Conservation (phyloP, 2,888 invertebrate species). For the Synergus japonicus region DNA sequence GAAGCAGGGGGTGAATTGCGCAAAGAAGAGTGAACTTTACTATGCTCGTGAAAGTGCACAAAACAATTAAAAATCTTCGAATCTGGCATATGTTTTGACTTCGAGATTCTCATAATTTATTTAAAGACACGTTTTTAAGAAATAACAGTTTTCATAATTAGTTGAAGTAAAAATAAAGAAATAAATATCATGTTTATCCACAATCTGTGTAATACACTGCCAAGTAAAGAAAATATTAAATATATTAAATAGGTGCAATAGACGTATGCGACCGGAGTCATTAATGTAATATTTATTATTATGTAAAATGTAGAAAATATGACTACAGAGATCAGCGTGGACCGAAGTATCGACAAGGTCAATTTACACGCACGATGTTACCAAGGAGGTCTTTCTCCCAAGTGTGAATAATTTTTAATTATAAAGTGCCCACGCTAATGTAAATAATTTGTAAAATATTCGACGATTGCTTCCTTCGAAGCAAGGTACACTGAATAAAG, state of each 20-base stretch:
- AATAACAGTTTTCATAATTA: neutral
- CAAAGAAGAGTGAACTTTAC: constrained; percentile 11
- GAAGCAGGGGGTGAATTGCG: neutral
- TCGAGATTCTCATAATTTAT: neutral
- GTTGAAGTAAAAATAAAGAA: neutral
- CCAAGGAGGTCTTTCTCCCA: constrained; percentile 34
- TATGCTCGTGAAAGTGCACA: neutral
- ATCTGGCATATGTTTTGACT: neutral
- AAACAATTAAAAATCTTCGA: neutral
- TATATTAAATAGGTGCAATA: constrained; percentile 39
- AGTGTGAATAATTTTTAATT: constrained; percentile 28
- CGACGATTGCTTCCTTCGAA: constrained; percentile 4
- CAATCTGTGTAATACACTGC: neutral
- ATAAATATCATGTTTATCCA: neutral
- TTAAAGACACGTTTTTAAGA: neutral
- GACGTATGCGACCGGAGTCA: constrained; percentile 53
- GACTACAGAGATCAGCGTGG: constrained; percentile 21
- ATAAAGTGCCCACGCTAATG: constrained; percentile 1
- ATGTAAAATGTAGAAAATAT: constrained; percentile 31
- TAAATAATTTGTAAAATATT: constrained; percentile 21
- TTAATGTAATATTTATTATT: constrained; percentile 57
- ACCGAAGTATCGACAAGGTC: constrained; percentile 29
- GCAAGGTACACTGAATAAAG: constrained; percentile 34
- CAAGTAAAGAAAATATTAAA: constrained; percentile 17
- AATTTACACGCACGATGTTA: constrained; percentile 33